phyloP scores from a whole-genome alignment of 2,888 invertebrate genomes.

The Periphyllus acericola region DNA sequence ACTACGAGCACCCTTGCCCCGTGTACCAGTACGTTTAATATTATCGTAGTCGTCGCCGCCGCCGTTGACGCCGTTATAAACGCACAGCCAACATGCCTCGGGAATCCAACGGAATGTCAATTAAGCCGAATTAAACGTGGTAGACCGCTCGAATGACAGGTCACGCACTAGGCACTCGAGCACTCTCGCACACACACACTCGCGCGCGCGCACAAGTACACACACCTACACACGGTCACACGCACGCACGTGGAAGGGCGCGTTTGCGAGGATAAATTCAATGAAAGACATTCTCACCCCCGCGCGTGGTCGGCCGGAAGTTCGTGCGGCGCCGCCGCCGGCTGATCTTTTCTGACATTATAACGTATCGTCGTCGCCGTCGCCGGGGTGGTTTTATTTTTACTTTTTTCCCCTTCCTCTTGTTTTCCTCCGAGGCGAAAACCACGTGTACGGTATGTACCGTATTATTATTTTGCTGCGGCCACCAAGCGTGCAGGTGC shows the following conservation, averaged over 20 bases:
- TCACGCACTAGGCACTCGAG: conserved; percentile 2
- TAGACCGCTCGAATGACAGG: conserved; percentile 36
- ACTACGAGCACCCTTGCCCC: too few relatives aligned
- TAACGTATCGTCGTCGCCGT: not conserved
- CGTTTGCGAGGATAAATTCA: conserved; percentile 12
- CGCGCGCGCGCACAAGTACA: not conserved
- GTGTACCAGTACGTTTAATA: too few relatives aligned
- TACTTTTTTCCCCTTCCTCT: not conserved
- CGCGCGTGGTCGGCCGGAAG: conserved; percentile 18
- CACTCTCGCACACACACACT: not conserved
- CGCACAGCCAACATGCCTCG: conserved; percentile 13
- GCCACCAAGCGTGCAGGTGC: too few relatives aligned
- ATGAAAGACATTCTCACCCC: conserved; percentile 24
- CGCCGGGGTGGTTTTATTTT: not conserved
- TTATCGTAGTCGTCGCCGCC: too few relatives aligned
- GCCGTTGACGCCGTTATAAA: too few relatives aligned
- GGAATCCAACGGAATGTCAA: conserved; percentile 46
- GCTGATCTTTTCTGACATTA: not conserved
- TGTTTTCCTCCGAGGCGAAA: not conserved
- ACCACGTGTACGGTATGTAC: too few relatives aligned
- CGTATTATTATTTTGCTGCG: too few relatives aligned
- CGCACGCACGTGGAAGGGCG: not conserved
- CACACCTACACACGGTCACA: not conserved
- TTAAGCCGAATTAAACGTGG: conserved; percentile 47
- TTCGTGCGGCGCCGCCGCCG: not conserved